These are phyloP conservation scores for Heterodera filipjevi DNA, from an alignment of 2,888 invertebrate genomes.

Conservation along the genomic window DNA sequence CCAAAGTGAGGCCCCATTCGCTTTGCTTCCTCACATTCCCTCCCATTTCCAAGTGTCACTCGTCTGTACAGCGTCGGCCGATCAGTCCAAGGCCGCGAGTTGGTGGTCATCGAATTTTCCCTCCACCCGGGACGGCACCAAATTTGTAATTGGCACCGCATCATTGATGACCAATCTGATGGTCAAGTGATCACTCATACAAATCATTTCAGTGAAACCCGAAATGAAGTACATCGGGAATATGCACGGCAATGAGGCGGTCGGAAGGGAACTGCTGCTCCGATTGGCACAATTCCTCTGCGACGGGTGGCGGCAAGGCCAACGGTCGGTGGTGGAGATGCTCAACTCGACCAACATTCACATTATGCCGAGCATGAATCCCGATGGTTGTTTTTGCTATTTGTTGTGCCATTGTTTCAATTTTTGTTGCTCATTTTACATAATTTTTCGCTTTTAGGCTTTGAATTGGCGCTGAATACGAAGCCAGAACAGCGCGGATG, in stretches of 20 bases:
- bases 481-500: constrained; percentile 70
- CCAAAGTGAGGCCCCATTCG: constrained; percentile 67
- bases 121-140: constrained; percentile 74
- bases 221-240: constrained; percentile 96
- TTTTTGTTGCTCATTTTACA: background rate
- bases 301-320: constrained; percentile 71
- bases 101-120: constrained; percentile 81
- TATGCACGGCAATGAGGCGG: constrained; percentile 90
- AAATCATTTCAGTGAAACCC: constrained; percentile 76
- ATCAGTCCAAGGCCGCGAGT: constrained; percentile 76
- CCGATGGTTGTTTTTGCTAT: constrained; percentile 77
- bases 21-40: background rate
- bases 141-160: constrained; percentile 41
- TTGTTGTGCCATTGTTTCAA: too few relatives aligned
- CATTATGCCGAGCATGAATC: constrained; percentile 96
- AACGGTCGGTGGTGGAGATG: constrained; percentile 85
- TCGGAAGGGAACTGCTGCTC: constrained; percentile 85
- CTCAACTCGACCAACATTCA: constrained; percentile 93
- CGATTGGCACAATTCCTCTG: constrained; percentile 79
- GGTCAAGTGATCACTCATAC: too few relatives aligned
- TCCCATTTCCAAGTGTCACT: constrained; percentile 72
- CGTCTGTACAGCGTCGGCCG: constrained; percentile 77
- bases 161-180: background rate
- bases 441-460: too few relatives aligned
- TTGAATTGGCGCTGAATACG: constrained; percentile 31